A percentile compares a stretch with the other conserved stretches of the same genome.
These are phyloP conservation scores for Microtus californicus DNA, from an alignment of 2,797 vertebrate species.

Conservation along the genomic window DNA sequence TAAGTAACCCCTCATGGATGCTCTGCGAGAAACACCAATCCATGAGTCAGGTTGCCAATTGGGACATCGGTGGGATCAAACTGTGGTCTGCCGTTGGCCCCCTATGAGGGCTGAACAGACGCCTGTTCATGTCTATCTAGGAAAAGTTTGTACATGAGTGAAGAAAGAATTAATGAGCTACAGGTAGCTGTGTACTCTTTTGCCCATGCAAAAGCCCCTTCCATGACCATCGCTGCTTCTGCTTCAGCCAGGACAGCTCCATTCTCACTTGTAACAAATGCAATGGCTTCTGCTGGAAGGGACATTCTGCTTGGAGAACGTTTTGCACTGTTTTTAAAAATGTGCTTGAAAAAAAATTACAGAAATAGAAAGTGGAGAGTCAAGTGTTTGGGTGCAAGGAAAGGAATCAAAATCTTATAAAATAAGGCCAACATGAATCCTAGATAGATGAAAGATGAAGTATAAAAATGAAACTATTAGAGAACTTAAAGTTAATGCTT, in stretches of 20 bases:
- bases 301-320: neutral
- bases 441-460: neutral
- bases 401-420: conserved; percentile 32
- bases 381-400: neutral
- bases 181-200: neutral
- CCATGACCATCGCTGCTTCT: neutral
- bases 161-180: neutral
- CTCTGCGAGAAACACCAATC: neutral
- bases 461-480: neutral
- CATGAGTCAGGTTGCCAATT: no score
- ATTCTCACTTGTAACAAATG: neutral
- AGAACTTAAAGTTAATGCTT: neutral
- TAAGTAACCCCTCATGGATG: neutral
- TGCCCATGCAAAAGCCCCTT: neutral
- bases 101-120: neutral
- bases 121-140: neutral
- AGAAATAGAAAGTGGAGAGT: neutral
- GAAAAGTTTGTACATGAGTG: neutral
- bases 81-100: neutral
- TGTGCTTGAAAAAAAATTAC: conserved; percentile 10
- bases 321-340: conserved; percentile 24
- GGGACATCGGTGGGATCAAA: no score
- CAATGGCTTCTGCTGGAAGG: neutral
- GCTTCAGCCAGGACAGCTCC: neutral
- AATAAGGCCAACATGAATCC: neutral